Base-by-base conservation (phyloP, 2,113 vertebrate genomes). In the Galeopterus variegatus region DNA sequence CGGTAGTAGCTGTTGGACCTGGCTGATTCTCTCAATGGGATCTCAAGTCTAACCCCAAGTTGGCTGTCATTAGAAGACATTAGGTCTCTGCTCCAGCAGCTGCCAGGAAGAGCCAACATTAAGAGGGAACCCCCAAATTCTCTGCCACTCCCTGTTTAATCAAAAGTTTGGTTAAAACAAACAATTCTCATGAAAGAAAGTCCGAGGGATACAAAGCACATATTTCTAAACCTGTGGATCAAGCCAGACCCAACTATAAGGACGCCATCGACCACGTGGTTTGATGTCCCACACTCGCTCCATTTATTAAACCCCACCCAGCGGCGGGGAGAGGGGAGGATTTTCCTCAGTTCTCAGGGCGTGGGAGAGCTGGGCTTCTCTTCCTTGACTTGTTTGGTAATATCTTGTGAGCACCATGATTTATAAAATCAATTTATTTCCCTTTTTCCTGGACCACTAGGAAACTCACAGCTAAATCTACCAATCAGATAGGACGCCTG, bases 391-490 rank as follows among this genome's bases (percentile, higher is more conserved):
- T n/a, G 60, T 56, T 88, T n/a, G 6, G 17, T 81, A 60, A 88
- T 73, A 89, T 8, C 21, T 10, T 28, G 23, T 81, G 76, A 82
- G 52, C 45, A 45, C 33, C 48, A 28, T 62, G 75, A 90, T 64
- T 96, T 54, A 62, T 72, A 23, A 33, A 73, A 9, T 21, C 9
- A 2, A n/a, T 50, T 33, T 52, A 36, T 58, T 73, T 86, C 69
- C 69, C 23, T 69, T 77, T 87, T 26, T 15, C 48, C 56, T 50
- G 76, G 50, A 81, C 84, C 21, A 75, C 73, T 52, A 88, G 91
- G 93, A 36, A 93, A 36, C 81, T 87, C 93, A 83, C 12, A 33
- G n/a, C 6, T 26, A 56, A 82, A 48, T 83, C n/a, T 65, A 50
- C 56, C 41, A 62, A 28, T 11, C 17, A 70, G 62, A 64, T 8